A percentile compares a stretch with the other conserved stretches of the same genome.
phyloP scores from a whole-genome alignment of 2,888 invertebrate genomes.

The Spilosoma lubricipeda region DNA sequence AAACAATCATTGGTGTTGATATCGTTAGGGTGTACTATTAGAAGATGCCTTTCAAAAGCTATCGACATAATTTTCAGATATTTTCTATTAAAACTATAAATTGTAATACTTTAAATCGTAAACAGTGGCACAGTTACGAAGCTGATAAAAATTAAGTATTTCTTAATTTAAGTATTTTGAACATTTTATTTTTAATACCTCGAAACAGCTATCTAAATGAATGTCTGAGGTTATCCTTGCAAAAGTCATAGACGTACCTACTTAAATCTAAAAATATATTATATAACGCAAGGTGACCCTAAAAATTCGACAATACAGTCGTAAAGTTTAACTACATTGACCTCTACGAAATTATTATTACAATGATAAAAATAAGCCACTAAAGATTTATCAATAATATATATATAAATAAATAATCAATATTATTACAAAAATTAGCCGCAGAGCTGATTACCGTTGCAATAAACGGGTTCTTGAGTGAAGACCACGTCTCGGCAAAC shows the following conservation, averaged over 20 bases:
- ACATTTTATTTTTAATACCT: slow-evolving; percentile 1
- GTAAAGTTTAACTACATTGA: slow-evolving; percentile 38
- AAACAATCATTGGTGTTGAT: too few species aligned
- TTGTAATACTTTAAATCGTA: background rate
- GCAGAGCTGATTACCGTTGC: too few species aligned
- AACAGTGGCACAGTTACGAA: background rate
- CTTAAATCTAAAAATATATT: slow-evolving; percentile 46
- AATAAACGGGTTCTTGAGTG: too few species aligned
- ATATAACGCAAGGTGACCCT: slow-evolving; percentile 60
- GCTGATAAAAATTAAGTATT: background rate
- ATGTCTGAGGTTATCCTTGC: slow-evolving; percentile 50
- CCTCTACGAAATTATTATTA: slow-evolving; percentile 29
- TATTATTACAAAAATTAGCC: background rate
- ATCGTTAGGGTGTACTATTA: too few species aligned
- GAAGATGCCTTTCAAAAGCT: too few species aligned
- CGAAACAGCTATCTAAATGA: background rate
- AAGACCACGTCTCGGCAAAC: too few species aligned
- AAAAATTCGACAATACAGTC: slow-evolving; percentile 53
- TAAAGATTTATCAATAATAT: background rate
- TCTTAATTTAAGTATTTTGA: slow-evolving; percentile 23
- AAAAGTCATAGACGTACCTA: slow-evolving; percentile 53
- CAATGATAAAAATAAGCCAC: background rate
- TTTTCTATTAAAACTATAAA: background rate
- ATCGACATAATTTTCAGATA: too few species aligned
- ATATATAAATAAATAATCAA: too few species aligned